These are phyloP conservation scores for Anguilla marmorata DNA, from an alignment of 2,797 vertebrate species.

Conservation along the genomic window DNA sequence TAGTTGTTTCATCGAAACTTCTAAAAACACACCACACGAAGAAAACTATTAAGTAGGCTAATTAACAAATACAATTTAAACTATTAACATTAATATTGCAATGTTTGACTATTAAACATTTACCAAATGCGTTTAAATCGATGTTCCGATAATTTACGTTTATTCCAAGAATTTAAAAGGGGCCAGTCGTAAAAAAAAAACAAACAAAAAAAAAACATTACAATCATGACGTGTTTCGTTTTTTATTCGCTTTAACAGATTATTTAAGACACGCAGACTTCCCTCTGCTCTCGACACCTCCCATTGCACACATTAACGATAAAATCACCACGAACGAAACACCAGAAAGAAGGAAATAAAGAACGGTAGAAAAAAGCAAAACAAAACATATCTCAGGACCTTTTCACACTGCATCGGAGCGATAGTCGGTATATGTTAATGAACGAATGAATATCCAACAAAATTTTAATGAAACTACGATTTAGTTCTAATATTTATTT, in stretches of 20 bases:
- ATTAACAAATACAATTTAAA: neutral
- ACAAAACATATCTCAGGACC: neutral
- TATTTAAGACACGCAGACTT: neutral
- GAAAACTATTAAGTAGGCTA: neutral
- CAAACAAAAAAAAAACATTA: neutral
- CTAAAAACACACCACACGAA: neutral
- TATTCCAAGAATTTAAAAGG: neutral
- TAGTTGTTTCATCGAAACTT: neutral
- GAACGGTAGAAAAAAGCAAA: neutral
- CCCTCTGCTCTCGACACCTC: neutral
- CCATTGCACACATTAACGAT: neutral
- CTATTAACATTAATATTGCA: neutral
- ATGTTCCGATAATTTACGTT: neutral
- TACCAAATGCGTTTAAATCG: neutral
- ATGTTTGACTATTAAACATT: neutral
- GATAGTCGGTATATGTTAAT: neutral
- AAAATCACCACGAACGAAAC: neutral
- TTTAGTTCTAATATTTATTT: neutral
- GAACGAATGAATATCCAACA: neutral
- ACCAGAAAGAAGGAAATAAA: neutral
- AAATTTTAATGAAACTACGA: conserved; percentile 6
- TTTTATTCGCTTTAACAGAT: neutral
- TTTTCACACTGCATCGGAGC: neutral
- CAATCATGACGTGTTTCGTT: too few species aligned
- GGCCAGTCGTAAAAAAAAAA: neutral